Evolutionary conservation across 2,888 invertebrate species (phyloP).

Genomic region (Conistra vaccinii): DNA sequence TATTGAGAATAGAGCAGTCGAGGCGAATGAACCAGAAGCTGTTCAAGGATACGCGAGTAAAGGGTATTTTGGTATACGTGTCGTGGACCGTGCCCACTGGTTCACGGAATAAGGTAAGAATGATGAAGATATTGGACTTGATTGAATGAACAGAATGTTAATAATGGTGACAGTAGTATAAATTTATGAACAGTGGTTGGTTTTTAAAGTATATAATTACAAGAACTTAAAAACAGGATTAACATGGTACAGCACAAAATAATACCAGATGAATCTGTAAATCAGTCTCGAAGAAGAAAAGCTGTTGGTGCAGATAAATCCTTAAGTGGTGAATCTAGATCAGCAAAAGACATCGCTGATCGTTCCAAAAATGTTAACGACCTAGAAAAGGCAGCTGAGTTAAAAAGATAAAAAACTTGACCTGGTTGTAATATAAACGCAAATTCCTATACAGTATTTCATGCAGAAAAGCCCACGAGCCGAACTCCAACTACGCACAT

Average conservation of each 20-base stretch:
- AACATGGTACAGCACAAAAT: background rate
- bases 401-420: too few relatives aligned
- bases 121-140: background rate
- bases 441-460: background rate
- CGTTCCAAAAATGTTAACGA: too few relatives aligned
- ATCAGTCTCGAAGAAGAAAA: too few relatives aligned
- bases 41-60: slow-evolving; percentile 52
- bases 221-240: background rate
- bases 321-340: background rate
- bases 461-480: background rate
- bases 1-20: slow-evolving; percentile 44
- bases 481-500: background rate
- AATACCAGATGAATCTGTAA: too few relatives aligned
- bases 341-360: background rate
- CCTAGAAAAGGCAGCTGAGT: too few relatives aligned
- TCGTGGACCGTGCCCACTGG: slow-evolving; percentile 35
- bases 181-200: background rate
- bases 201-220: background rate
- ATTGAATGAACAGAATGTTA: too few relatives aligned
- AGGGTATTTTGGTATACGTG: slow-evolving; percentile 48
- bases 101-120: background rate
- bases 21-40: slow-evolving; percentile 52
- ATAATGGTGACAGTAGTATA: background rate
- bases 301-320: too few relatives aligned
- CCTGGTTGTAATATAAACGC: background rate